Conservation (phyloP, 2,797 vertebrate species). For the Malurus splendens region DNA sequence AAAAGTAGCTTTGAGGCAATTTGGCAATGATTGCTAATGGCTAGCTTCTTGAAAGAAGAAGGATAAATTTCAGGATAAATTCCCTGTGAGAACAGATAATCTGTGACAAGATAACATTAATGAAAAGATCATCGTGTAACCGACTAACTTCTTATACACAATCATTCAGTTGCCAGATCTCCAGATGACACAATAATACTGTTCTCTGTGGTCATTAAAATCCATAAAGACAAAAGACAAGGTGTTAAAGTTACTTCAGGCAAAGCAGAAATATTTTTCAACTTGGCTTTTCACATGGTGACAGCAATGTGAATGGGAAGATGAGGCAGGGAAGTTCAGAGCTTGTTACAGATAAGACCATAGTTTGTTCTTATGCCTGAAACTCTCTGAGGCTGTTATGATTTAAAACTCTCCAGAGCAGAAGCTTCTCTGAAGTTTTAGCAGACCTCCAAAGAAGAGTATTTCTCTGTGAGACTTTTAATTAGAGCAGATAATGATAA, state of each 20-base stretch:
- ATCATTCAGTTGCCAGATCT: neutral
- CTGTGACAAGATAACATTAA: neutral
- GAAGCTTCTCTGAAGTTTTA: neutral
- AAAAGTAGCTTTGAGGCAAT: neutral
- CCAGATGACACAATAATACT: neutral
- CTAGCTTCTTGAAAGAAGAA: neutral
- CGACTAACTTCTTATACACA: accelerated
- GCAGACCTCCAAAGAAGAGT: neutral
- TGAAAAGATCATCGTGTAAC: neutral
- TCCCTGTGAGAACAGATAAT: neutral
- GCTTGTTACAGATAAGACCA: neutral
- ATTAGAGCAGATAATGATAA: too few species aligned
- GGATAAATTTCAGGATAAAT: neutral
- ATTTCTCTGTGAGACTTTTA: neutral
- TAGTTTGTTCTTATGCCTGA: neutral
- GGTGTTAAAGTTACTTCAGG: neutral
- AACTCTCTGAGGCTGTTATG: neutral
- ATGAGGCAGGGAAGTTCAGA: neutral
- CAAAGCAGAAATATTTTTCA: neutral
- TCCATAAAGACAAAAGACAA: neutral
- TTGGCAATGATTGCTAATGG: neutral
- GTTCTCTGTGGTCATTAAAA: neutral
- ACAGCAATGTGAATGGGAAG: neutral
- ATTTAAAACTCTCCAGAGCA: neutral
- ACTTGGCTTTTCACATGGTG: accelerated